Conservation (phyloP, 2,797 vertebrate species). For the Artibeus jamaicensis region DNA sequence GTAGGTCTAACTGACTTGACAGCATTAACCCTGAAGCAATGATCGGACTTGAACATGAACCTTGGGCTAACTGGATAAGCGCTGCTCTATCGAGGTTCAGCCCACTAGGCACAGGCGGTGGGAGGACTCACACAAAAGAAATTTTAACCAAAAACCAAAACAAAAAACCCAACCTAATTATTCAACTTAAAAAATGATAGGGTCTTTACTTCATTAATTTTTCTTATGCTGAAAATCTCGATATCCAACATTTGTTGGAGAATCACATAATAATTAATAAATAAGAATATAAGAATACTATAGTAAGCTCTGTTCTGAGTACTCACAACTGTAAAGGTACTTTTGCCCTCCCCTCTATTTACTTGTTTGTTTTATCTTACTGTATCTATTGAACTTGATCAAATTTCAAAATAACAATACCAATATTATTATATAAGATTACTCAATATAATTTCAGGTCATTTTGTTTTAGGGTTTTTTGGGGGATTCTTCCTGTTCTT, state of each 20-base stretch:
- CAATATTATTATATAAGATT: background rate
- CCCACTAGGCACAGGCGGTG: background rate
- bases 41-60: background rate
- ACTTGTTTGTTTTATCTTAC: background rate
- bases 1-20: background rate
- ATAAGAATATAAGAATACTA: background rate
- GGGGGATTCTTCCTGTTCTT: background rate
- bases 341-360: background rate
- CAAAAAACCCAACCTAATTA: background rate
- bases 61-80: background rate
- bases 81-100: background rate
- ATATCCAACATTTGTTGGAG: background rate
- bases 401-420: slow-evolving; percentile 13
- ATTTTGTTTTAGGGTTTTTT: no score
- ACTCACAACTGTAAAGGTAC: background rate
- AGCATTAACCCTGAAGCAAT: background rate
- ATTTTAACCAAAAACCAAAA: background rate
- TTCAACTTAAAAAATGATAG: background rate
- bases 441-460: background rate
- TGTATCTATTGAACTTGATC: background rate
- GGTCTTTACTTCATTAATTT: background rate
- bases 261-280: background rate
- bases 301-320: background rate
- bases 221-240: background rate
- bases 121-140: background rate